Conservation (phyloP, 2,797 vertebrate species). For the Gorsachius magnificus region DNA sequence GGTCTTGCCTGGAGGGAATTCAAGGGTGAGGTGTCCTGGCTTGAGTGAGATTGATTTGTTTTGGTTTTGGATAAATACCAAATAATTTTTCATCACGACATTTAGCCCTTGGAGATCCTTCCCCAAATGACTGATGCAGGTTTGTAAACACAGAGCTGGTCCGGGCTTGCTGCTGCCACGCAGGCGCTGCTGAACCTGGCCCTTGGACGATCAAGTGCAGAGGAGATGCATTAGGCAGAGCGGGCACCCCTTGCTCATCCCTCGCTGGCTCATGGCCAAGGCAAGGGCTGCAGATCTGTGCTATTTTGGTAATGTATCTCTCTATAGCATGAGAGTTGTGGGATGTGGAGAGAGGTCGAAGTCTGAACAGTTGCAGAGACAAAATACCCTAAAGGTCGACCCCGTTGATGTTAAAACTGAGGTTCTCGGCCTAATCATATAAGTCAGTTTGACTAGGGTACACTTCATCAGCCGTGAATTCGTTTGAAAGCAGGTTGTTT, state of each 20-base stretch:
- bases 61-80: not conserved
- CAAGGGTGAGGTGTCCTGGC: constrained; percentile 14
- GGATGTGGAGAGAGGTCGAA: not conserved
- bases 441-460: not conserved
- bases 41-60: not conserved
- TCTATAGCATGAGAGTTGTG: accelerated
- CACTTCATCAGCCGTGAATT: accelerated
- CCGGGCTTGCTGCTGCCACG: not conserved
- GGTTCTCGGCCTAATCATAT: not conserved
- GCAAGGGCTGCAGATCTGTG: not conserved
- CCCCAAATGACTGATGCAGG: not conserved
- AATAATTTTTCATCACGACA: not conserved
- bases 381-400: not conserved
- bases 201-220: not conserved
- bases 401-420: not conserved
- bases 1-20: constrained; percentile 32
- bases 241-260: not conserved
- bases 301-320: not conserved
- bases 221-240: not conserved
- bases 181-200: not conserved
- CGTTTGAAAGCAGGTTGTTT: not conserved
- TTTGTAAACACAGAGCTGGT: not conserved
- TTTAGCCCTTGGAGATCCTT: not conserved
- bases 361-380: not conserved
- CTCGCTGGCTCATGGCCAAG: accelerated